Evolutionary conservation across 2,888 invertebrate species (phyloP), one percentile per base, ranked within the genome.

Genomic region (Seladonia tumulorum): DNA sequence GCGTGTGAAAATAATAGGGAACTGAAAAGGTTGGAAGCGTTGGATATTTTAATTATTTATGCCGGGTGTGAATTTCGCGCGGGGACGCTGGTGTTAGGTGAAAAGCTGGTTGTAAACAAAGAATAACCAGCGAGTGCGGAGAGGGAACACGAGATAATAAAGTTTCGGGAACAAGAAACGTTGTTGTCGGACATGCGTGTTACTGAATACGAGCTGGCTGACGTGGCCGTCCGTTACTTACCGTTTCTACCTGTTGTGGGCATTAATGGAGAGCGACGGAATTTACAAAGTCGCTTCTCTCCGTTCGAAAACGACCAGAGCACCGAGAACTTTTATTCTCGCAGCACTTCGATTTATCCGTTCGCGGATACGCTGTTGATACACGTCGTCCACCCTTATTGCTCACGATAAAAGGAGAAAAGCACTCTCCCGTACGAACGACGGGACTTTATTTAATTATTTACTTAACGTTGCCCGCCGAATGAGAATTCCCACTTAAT

Each of bases 151-250:
- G n/a, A 70, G 70, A 42, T 70, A 70, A 70, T 42, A 70, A 42
- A 70, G 39, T 70, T 70, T 70, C 35, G 39, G 42, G 39, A 42
- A 70, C 70, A 42, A 70, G n/a, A 70, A 42, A 70, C 66, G 70
- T 12, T 22, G 39, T 22, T 42, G 70, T 70, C 70, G 42, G 39
- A 39, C 70, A 42, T 42, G 70, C 70, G 42, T 70, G 70, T 70
- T 42, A 70, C 39, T 22, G 70, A 70, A 39, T 70, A 70, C 70
- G 39, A 70, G 39, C 70, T n/a, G 42, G 70, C 42, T 70, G 70
- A 70, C 70, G 70, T 70, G 70, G 42, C 70, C 39, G 70, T 42
- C 42, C 70, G 42, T 70, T 70, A 70, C 70, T 70, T 70, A 70
- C 70, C 39, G 70, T 70, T 70, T 42, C 70, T 42, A 70, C 70